Conservation (phyloP, 2,888 invertebrate genomes). For the Dione juno region DNA sequence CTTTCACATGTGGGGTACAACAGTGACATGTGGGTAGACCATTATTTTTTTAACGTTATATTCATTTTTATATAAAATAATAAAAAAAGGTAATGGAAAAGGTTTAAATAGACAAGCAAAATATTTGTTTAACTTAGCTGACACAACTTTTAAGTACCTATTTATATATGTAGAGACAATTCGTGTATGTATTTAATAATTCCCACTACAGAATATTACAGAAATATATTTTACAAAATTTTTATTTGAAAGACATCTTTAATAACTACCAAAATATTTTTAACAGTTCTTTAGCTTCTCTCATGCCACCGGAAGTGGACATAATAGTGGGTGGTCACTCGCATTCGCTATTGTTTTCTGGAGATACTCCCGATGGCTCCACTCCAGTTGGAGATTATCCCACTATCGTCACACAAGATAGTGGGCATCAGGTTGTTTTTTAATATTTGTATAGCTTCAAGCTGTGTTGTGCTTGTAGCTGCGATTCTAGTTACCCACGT, state of each 20-base stretch:
- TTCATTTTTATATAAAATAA: too few relatives aligned
- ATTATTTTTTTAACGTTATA: not conserved
- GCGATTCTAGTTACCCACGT: too few relatives aligned
- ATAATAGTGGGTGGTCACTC: conserved; percentile 94
- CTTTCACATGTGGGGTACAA: conserved; percentile 90
- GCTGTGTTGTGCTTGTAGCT: too few relatives aligned
- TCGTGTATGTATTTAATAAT: not conserved
- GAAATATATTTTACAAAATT: not conserved
- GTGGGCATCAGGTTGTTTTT: conserved; percentile 71
- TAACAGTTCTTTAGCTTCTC: conserved; percentile 84
- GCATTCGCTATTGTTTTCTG: conserved; percentile 89
- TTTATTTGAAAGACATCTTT: too few relatives aligned
- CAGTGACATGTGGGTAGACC: conserved; percentile 64
- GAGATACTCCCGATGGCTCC: conserved; percentile 82
- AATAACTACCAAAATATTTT: not conserved
- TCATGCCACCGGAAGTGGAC: conserved; percentile 87
- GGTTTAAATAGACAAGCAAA: too few relatives aligned
- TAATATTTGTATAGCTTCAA: not conserved
- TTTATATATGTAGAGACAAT: too few relatives aligned
- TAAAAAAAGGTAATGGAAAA: too few relatives aligned
- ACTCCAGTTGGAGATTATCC: conserved; percentile 87
- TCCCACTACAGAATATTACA: too few relatives aligned
- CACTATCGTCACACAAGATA: conserved; percentile 83
- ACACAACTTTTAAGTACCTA: too few relatives aligned
- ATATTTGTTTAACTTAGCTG: too few relatives aligned